These are phyloP conservation scores for Clarias platycephalus DNA, from an alignment of 2,797 vertebrate species.

Conservation along the genomic window DNA sequence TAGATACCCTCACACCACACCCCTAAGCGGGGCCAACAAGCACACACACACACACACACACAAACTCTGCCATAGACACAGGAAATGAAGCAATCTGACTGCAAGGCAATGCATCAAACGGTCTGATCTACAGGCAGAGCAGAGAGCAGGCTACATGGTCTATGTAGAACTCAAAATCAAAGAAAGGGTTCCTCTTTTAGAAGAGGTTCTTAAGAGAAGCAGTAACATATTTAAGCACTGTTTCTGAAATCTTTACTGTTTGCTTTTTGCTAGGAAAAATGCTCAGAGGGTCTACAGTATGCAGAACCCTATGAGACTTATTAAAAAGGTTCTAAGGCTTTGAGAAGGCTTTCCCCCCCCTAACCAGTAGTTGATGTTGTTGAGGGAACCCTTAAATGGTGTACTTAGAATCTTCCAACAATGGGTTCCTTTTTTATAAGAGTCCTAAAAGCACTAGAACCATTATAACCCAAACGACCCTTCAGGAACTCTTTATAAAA, in stretches of 20 bases:
- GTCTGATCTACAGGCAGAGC: background rate
- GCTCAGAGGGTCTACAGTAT: background rate
- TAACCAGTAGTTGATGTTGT: background rate
- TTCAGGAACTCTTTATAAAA: background rate
- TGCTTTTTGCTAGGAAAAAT: background rate
- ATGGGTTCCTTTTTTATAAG: background rate
- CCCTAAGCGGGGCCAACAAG: background rate
- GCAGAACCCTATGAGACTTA: background rate
- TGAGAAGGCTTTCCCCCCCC: background rate
- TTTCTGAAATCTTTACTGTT: background rate
- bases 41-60: background rate
- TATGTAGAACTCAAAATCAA: background rate
- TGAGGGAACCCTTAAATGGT: background rate
- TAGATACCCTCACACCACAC: background rate
- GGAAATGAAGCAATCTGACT: constrained; percentile 6
- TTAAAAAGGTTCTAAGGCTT: too few species aligned
- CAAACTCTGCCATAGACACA: background rate
- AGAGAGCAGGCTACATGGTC: background rate
- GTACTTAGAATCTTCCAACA: background rate
- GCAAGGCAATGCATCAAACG: background rate
- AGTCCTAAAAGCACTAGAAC: background rate
- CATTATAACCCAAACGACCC: background rate
- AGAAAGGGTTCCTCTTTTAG: background rate
- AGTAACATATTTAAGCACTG: background rate
- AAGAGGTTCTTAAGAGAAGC: background rate